A percentile compares a stretch with the other conserved stretches of the same genome.
These are phyloP conservation scores for Osedax fenrisi DNA, from an alignment of 2,888 invertebrate species.

Conservation along the genomic window DNA sequence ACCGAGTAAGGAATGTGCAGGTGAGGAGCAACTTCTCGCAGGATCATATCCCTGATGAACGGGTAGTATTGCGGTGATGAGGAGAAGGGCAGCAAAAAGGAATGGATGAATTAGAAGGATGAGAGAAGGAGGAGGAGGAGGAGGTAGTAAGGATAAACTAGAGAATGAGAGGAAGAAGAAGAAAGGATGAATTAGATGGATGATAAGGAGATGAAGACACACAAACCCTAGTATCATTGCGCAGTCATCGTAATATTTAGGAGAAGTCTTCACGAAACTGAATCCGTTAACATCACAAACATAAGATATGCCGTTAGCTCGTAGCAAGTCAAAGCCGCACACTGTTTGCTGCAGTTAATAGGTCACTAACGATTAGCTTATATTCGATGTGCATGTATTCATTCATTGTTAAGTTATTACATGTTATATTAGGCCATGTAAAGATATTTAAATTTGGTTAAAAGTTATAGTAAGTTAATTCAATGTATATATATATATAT, in stretches of 20 bases:
- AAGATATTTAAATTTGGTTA: no score
- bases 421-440: no score
- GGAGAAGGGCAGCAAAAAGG: not conserved
- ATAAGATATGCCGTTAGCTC: slow-evolving; percentile 94
- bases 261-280: slow-evolving; percentile 97
- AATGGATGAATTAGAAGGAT: not conserved
- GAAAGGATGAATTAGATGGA: not conserved
- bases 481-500: no score
- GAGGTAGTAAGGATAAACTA: not conserved
- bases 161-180: not conserved
- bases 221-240: slow-evolving; percentile 67
- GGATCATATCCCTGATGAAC: slow-evolving; percentile 68
- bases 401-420: no score
- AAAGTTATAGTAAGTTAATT: no score
- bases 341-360: slow-evolving; percentile 74
- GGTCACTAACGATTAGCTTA: no score
- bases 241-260: slow-evolving; percentile 98
- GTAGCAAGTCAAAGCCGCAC: slow-evolving; percentile 88
- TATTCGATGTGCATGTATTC: no score
- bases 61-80: not conserved
- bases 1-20: slow-evolving; percentile 65
- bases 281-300: slow-evolving; percentile 99
- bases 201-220: no score
- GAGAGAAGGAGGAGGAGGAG: not conserved
- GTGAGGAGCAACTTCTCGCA: slow-evolving; percentile 82